Evolutionary conservation across 1,140 invertebrate genomes (phyloP).

Genomic region (Hylyphantes graminicola): DNA sequence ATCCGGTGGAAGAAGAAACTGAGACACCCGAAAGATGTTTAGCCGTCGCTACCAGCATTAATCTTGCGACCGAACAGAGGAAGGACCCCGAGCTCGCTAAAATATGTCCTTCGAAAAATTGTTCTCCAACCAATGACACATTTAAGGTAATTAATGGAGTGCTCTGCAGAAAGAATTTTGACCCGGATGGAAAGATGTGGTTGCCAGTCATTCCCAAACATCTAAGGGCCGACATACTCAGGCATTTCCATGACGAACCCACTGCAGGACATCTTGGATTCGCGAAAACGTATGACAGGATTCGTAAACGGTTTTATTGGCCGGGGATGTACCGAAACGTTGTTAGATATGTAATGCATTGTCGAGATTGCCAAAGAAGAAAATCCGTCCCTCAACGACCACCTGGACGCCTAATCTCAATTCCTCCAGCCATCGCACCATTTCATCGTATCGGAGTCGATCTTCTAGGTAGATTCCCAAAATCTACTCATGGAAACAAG

Average conservation of each 20-base stretch:
- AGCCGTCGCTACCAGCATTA: no score
- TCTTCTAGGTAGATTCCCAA: background rate
- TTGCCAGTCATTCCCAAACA: background rate
- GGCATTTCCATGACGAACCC: conserved; percentile 4
- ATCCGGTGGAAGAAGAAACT: no score
- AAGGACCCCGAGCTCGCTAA: background rate
- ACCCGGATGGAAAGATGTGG: background rate
- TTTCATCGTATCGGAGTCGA: background rate
- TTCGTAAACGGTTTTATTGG: conserved; percentile 1
- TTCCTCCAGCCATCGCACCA: background rate
- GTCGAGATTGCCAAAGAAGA: conserved; percentile 1
- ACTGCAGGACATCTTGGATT: conserved; percentile 16
- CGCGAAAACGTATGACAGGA: conserved; percentile 15
- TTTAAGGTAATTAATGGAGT: background rate
- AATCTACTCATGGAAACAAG: background rate
- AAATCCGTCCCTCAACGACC: background rate
- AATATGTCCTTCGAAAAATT: background rate
- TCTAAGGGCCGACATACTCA: background rate
- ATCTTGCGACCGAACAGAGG: background rate
- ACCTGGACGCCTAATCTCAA: background rate
- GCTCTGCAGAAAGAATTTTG: conserved; percentile 5
- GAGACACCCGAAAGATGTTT: no score
- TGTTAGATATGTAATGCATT: background rate
- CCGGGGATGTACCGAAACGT: background rate
- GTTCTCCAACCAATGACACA: background rate